Evolutionary conservation across 2,113 vertebrate genomes (phyloP), one percentile per base, ranked within the genome.

Genomic region (Pseudopipra pipra): DNA sequence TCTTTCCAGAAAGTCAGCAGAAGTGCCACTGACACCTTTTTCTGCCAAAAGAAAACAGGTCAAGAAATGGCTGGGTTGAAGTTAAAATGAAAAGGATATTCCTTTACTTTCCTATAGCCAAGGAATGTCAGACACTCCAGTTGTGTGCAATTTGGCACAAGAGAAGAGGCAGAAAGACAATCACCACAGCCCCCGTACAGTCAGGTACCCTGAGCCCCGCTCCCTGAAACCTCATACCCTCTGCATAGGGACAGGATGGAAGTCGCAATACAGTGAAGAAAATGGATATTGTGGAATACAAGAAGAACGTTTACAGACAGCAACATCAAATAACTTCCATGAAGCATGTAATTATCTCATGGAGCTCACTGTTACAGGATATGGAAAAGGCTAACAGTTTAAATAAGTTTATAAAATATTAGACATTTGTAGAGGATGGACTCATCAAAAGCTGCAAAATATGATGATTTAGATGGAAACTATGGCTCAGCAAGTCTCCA

Each of bases 61-160:
- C 85, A 84, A 90, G 46, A 80, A 88, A 73, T 5, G 21, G 22
- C 5, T 86, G 17, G 7, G 43, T 41, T 83, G 37, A 94, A 14
- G 10, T 52, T 79, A 68, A 85, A 85, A 93, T 52, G 37, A 46
- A 71, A 89, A 85, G 24, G 22, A 30, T 70, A 85, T 85, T 94
- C 23, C 46, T 88, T 83, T 73, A 44, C n/a, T 66, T 93, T 83
- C 37, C 79, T 58, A 8, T 18, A 55, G 49, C 28, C 43, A 80
- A 35, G 43, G 46, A 85, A 46, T 20, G 35, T 63, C 35, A 59
- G 10, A 61, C 21, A 52, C 39, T 80, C 37, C 63, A 58, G 23
- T 15, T 1, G 0, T 5, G 2, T 5, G 54, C 17, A 31, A 2
- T 28, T 9, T 71, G 37, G 65, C 51, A 75, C 5, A 35, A 1